phyloP scores from a whole-genome alignment of 2,797 vertebrate genomes.

The Eulemur mongoz region DNA sequence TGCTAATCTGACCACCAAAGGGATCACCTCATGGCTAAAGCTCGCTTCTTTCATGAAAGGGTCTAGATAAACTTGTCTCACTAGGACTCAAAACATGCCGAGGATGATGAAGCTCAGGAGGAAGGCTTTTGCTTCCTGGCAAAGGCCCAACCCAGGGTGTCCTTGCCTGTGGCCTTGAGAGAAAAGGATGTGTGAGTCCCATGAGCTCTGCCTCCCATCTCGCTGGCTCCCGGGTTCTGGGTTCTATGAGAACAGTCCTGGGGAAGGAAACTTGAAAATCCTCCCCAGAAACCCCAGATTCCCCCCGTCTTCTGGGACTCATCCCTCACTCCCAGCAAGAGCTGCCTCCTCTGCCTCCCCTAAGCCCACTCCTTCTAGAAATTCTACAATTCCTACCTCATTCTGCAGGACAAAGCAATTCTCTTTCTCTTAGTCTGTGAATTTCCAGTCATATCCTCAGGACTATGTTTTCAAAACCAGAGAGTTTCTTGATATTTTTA shows the following conservation, averaged over 20 bases:
- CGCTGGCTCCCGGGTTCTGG: not conserved
- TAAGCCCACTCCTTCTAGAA: not conserved
- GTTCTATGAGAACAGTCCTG: no score
- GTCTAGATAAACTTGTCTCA: not conserved
- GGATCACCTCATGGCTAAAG: not conserved
- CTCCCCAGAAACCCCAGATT: not conserved
- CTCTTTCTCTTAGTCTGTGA: not conserved
- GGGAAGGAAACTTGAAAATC: not conserved
- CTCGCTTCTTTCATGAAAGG: not conserved
- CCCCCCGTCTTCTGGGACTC: not conserved
- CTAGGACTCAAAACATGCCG: not conserved
- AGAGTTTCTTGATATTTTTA: not conserved
- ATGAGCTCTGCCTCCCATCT: not conserved
- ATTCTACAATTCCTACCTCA: not conserved
- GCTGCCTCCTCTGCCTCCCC: not conserved
- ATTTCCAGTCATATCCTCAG: not conserved
- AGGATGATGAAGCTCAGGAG: not conserved
- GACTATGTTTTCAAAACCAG: not conserved
- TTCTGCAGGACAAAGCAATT: not conserved
- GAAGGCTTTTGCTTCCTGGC: not conserved
- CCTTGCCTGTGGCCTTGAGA: not conserved
- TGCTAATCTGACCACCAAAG: not conserved
- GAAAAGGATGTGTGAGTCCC: not conserved
- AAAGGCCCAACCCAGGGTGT: not conserved
- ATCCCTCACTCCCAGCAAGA: not conserved